phyloP scores from a whole-genome alignment of 37 sponge, comb jelly and placozoan species.

The Axinella damicornis region DNA sequence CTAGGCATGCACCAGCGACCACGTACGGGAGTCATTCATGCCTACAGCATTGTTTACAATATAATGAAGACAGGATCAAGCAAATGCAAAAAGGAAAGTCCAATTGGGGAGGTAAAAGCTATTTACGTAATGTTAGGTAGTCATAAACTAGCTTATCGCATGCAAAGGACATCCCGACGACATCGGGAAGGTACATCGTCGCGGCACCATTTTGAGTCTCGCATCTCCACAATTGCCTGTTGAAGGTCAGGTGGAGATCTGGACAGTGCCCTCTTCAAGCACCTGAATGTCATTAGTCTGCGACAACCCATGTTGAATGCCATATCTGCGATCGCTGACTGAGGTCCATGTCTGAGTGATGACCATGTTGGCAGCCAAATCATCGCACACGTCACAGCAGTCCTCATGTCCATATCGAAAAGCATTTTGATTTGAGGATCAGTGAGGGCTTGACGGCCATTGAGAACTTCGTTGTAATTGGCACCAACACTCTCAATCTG shows the following conservation, averaged over 20 bases:
- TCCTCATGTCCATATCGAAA: conserved; percentile 1
- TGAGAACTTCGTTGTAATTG: conserved; percentile 10
- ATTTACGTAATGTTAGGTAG: too few relatives aligned
- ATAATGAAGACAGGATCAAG: too few relatives aligned
- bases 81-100: too few relatives aligned
- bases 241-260: background rate
- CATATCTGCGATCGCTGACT: conserved; percentile 32
- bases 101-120: too few relatives aligned
- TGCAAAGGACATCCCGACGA: background rate
- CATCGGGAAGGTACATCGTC: background rate
- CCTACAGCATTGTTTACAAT: too few relatives aligned
- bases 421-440: background rate
- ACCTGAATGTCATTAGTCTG: background rate
- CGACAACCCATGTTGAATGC: conserved; percentile 26
- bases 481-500: background rate
- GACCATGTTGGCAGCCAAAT: background rate
- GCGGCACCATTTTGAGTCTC: conserved; percentile 15
- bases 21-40: too few relatives aligned
- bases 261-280: background rate
- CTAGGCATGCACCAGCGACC: too few relatives aligned
- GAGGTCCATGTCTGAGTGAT: background rate
- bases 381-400: conserved; percentile 5
- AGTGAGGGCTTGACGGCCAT: background rate
- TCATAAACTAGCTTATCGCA: too few relatives aligned
- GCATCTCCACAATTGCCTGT: background rate